Evolutionary conservation across 2,888 invertebrate genomes (phyloP).

Genomic region (Patella ulyssiponensis): DNA sequence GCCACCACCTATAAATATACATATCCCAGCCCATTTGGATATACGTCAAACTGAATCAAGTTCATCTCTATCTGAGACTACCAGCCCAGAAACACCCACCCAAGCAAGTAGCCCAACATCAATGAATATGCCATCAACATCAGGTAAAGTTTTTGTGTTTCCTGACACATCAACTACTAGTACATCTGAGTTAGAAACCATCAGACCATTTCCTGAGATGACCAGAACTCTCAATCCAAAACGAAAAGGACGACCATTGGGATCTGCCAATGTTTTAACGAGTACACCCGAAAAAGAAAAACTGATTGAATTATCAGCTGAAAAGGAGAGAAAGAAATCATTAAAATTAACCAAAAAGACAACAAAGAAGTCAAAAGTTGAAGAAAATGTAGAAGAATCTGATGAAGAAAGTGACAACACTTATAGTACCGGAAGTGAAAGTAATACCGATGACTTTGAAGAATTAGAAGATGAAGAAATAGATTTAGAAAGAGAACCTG

Average conservation of each 20-base stretch:
- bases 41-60: too few species aligned
- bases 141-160: slow-evolving; percentile 6
- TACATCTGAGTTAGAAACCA: too few species aligned
- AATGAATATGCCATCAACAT: neutral
- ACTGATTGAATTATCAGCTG: slow-evolving; percentile 6
- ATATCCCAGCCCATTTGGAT: neutral
- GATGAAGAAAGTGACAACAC: slow-evolving; percentile 1
- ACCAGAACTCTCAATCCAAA: neutral
- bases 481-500: slow-evolving; percentile 6
- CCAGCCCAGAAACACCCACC: too few species aligned
- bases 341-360: neutral
- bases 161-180: neutral
- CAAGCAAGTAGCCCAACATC: too few species aligned
- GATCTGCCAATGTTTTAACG: slow-evolving; percentile 1
- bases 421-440: slow-evolving; percentile 6
- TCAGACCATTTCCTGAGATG: too few species aligned
- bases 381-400: slow-evolving; percentile 6
- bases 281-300: slow-evolving; percentile 6
- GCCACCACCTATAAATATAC: neutral
- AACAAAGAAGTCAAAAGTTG: slow-evolving; percentile 3
- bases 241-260: slow-evolving; percentile 4
- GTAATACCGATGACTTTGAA: slow-evolving; percentile 3
- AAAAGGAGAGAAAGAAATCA: neutral
- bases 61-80: too few species aligned
- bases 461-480: neutral